Evolutionary conservation across 2,113 vertebrate species (phyloP), one percentile per base, ranked within the genome.

Genomic region (Crocuta crocuta): DNA sequence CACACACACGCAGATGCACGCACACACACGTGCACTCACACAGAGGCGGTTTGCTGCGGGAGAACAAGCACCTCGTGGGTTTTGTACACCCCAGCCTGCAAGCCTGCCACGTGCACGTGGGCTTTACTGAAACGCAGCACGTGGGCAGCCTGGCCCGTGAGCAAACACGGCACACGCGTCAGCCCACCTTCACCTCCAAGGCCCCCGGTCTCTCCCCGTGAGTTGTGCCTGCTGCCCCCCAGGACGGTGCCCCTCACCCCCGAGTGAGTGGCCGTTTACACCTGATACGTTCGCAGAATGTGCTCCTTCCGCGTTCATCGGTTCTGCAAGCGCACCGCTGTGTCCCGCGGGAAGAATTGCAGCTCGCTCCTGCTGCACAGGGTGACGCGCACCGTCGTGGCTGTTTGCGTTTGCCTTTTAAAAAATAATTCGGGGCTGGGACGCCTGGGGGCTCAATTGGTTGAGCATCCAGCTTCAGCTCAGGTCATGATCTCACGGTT

Each of bases 301-400:
- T 15, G 35, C 39, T 53, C 66, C 28, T 4, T 73, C 28, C 10
- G 1, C 11, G 19, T 31, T 43, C 31, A 6, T 24, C 11, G 17
- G 63, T 13, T 17, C 6, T 35, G n/a, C 53, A 4, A n/a, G 24
- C 16, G 28, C 70, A 50, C 39, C 33, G 1, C 1, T 2, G n/a
- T 28, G 33, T 58, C 76, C 26, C 4, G 2, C 11, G n/a, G 35
- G 6, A 53, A 10, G 13, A 87, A 48, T 6, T 10, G 1, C 10
- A 5, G 39, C 2, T 3, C 33, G 43, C 39, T 2, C 79, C 50
- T n/a, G 26, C 9, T 4, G 1, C 15, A 4, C 1, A 5, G 8
- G 23, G 13, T 48, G 19, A 7, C 2, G 53, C 4, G 0, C 3
- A 7, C 39, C 63, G 13, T 24, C 24, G 1, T 4, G 1, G 26